Evolutionary conservation across 2,888 invertebrate species (phyloP), one percentile per base, ranked within the genome.

Genomic region (Gymnoscelis rufifasciata): DNA sequence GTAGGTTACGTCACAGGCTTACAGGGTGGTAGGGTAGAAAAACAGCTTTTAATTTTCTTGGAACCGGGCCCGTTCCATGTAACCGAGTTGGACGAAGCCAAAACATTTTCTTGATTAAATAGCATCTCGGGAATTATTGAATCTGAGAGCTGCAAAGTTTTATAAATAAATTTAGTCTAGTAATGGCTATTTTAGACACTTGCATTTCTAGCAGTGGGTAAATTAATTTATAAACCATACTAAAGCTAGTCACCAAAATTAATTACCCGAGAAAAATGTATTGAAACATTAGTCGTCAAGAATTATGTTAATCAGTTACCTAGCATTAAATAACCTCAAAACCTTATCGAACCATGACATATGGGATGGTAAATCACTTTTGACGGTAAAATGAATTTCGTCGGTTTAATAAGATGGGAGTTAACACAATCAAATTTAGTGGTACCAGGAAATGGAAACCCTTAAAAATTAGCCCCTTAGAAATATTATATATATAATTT

Each of bases 21-120:
- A 52, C 39, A 44, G 51, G 43, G 51, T 43, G 44, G 52, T 54
- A 50, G 43, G 49, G 45, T 56, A 57, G 52, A 59, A 66, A 65
- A 66, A 69, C 59, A 64, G 59, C 52, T 42, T 54, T 53, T 59
- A 56, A 63, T 59, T 59, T 60, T 46, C 54, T 57, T 53, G 53
- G 49, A 48, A 56, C 46, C 43, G 35, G 38, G 46, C 56, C 50
- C 57, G 37, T 28, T 31, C 29, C 42, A 40, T 49, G 31, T 40
- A 44, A 37, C 19, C 36, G 49, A 44, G 19, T 38, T 3, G 31
- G 35, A 30, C 13, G 29, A 39, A 43, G 39, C 47, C 39, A 43
- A 35, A 47, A 39, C 33, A 40, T 42, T 35, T 35, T 8, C 38
- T 36, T 41, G 45, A 42, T 42, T 42, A 30, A 30, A 33, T 45